phyloP scores from a whole-genome alignment of 2,797 vertebrate genomes.

The Brachyrhaphis roseni region DNA sequence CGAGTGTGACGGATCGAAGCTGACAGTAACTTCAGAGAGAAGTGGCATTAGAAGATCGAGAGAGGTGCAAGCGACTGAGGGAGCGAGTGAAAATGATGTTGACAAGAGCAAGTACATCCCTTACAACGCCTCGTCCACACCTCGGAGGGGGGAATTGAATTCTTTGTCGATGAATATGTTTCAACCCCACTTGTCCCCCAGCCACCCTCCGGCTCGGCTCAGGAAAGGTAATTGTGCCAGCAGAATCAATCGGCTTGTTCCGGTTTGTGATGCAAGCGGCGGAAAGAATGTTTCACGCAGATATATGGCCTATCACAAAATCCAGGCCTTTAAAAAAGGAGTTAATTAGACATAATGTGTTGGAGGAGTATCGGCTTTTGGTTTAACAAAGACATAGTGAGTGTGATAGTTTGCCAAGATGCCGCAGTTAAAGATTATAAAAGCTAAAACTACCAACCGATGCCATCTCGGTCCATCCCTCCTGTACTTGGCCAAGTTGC shows the following conservation, averaged over 20 bases:
- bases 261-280: background rate
- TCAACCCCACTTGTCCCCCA: background rate
- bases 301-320: slow-evolving; percentile 10
- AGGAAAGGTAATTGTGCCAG: slow-evolving; percentile 10
- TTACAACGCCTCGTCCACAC: background rate
- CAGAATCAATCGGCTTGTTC: slow-evolving; percentile 21
- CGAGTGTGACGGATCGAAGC: background rate
- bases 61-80: background rate
- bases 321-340: slow-evolving; percentile 3
- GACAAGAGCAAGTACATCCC: background rate
- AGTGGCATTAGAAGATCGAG: background rate
- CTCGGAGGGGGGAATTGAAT: slow-evolving; percentile 4
- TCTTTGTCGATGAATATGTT: slow-evolving; percentile 4
- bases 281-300: slow-evolving; percentile 8
- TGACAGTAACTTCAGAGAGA: background rate
- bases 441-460: background rate
- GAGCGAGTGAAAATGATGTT: slow-evolving; percentile 6
- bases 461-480: background rate
- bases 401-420: background rate
- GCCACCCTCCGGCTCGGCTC: background rate
- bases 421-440: background rate
- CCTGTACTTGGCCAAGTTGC: background rate
- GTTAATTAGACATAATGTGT: slow-evolving; percentile 24
- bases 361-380: slow-evolving; percentile 12
- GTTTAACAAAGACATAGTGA: slow-evolving; percentile 14